Conservation (phyloP, 2,888 invertebrate genomes). For the Sarcophaga variegata region DNA sequence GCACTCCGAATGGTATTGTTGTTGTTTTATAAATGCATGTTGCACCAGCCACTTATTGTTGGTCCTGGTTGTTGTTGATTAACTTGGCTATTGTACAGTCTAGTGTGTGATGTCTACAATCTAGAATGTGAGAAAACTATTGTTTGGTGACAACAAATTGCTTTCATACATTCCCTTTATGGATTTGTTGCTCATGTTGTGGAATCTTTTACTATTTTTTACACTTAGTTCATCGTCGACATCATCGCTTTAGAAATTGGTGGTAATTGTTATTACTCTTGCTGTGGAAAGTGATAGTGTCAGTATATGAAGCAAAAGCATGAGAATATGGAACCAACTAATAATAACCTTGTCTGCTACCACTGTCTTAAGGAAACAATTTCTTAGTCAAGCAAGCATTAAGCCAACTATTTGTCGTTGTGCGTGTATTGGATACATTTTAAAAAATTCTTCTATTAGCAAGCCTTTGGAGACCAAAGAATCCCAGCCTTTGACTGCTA, state of each 20-base stretch:
- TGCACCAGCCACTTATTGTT: conserved; percentile 22
- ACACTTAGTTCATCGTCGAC: background rate
- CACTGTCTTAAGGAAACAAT: background rate
- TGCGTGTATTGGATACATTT: background rate
- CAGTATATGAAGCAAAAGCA: background rate
- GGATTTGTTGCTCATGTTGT: conserved; percentile 26
- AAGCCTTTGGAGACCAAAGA: too few relatives aligned
- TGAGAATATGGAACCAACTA: background rate
- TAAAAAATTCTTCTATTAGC: too few relatives aligned
- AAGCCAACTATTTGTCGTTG: background rate
- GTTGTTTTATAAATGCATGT: background rate
- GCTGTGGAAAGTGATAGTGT: too few relatives aligned
- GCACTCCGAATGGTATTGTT: background rate
- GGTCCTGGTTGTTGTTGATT: background rate
- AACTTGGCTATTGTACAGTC: background rate
- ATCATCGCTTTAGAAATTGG: conserved; percentile 15
- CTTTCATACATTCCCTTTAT: conserved; percentile 7
- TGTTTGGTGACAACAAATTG: background rate
- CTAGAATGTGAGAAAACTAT: conserved; percentile 53
- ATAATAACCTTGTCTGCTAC: background rate
- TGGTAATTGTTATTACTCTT: too few relatives aligned
- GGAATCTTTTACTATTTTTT: background rate
- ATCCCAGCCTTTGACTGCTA: too few relatives aligned
- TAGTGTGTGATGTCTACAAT: background rate
- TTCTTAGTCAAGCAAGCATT: background rate